These are phyloP conservation scores for Myodes glareolus DNA, from an alignment of 2,113 vertebrate species.

Conservation along the genomic window DNA sequence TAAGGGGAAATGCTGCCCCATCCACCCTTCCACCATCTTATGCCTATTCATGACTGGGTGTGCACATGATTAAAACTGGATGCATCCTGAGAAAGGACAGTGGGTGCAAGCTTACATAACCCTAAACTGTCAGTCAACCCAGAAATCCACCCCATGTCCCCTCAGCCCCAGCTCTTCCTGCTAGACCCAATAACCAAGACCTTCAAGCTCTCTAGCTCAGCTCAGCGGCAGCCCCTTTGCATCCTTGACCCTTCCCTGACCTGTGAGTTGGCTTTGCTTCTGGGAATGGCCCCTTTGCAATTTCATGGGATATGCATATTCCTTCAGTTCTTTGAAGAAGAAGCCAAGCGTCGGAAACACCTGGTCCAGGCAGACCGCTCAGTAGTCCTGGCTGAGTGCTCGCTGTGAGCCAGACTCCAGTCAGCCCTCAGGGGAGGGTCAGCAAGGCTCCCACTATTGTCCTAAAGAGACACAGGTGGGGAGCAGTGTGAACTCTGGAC, in stretches of 20 bases:
- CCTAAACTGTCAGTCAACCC: neutral
- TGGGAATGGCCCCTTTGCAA: neutral
- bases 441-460: fast-evolving
- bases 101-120: neutral
- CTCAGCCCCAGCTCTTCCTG: no score
- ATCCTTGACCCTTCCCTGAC: no score
- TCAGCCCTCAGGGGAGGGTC: neutral
- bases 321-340: neutral
- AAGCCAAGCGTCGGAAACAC: neutral
- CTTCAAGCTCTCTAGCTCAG: neutral
- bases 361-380: neutral
- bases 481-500: neutral
- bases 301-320: neutral
- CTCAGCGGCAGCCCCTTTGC: neutral
- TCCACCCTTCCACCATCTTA: no score
- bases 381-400: neutral
- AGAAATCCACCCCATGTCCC: neutral
- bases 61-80: neutral
- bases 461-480: fast-evolving
- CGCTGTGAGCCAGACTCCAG: neutral
- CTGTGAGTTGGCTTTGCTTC: neutral
- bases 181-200: neutral
- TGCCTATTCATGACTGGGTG: no score
- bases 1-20: neutral
- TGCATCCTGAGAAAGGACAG: neutral